phyloP scores from a whole-genome alignment of 2,888 invertebrate species.

The Lochmaea capreae region DNA sequence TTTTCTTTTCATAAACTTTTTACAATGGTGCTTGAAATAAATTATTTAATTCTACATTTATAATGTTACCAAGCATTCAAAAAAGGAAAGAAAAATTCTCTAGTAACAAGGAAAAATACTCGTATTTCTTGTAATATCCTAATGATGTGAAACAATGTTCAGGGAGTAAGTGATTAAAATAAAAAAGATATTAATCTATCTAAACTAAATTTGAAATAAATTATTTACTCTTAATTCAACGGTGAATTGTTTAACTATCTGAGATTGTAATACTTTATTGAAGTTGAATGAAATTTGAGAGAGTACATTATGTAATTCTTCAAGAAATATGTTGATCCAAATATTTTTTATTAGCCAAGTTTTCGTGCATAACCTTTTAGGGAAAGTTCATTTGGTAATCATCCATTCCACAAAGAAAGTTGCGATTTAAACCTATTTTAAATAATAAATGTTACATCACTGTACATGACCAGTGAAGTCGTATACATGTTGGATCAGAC shows the following conservation, averaged over 20 bases:
- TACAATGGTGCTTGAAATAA: no score
- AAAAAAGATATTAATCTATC: no score
- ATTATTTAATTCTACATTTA: no score
- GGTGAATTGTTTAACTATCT: neutral
- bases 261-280: neutral
- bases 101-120: no score
- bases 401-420: slow-evolving; percentile 30
- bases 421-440: slow-evolving; percentile 26
- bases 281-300: slow-evolving; percentile 17
- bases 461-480: neutral
- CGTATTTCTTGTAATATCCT: no score
- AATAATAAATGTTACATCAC: slow-evolving; percentile 24
- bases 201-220: no score
- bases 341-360: slow-evolving; percentile 21
- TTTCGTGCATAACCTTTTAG: slow-evolving; percentile 26
- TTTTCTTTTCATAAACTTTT: no score
- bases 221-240: neutral
- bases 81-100: no score
- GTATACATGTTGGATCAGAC: neutral
- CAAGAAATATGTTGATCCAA: slow-evolving; percentile 22
- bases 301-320: slow-evolving; percentile 20
- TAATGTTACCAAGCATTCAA: no score
- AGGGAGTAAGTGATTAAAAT: no score
- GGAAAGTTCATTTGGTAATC: slow-evolving; percentile 29
- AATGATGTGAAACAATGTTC: no score